These are phyloP conservation scores for Calliphora vomitoria DNA, from an alignment of 2,888 invertebrate genomes.

Conservation along the genomic window DNA sequence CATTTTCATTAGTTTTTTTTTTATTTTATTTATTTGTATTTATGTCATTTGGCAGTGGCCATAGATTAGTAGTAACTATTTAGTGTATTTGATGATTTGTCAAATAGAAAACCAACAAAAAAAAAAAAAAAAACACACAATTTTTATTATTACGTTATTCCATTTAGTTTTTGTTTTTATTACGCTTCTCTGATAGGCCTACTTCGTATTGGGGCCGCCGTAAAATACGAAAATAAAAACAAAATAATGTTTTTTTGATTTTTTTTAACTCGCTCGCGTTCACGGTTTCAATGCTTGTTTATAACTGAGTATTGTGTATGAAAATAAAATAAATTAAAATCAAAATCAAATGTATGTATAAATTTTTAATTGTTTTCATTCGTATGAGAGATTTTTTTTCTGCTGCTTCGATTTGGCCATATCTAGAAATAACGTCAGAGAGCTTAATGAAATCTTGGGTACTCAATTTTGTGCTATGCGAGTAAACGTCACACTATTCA, in stretches of 20 bases:
- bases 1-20: background rate
- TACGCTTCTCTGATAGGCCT: conserved; percentile 45
- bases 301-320: conserved; percentile 63
- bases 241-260: conserved; percentile 26
- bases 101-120: too few species aligned
- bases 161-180: conserved; percentile 45
- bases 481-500: background rate
- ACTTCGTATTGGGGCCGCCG: conserved; percentile 48
- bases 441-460: background rate
- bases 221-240: conserved; percentile 20
- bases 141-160: conserved; percentile 62
- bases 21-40: conserved; percentile 2
- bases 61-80: too few species aligned
- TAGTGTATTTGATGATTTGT: conserved; percentile 41
- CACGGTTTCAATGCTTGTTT: conserved; percentile 68
- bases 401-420: conserved; percentile 31
- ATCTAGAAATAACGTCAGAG: conserved; percentile 31
- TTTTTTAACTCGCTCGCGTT: conserved; percentile 49
- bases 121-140: background rate
- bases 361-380: conserved; percentile 31
- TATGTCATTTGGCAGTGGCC: conserved; percentile 43
- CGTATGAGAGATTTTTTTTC: conserved; percentile 41
- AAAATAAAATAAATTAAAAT: conserved; percentile 54
- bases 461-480: conserved; percentile 24
- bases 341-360: conserved; percentile 47